phyloP scores from a whole-genome alignment of 2,797 vertebrate genomes.

The Diplodus sargus region DNA sequence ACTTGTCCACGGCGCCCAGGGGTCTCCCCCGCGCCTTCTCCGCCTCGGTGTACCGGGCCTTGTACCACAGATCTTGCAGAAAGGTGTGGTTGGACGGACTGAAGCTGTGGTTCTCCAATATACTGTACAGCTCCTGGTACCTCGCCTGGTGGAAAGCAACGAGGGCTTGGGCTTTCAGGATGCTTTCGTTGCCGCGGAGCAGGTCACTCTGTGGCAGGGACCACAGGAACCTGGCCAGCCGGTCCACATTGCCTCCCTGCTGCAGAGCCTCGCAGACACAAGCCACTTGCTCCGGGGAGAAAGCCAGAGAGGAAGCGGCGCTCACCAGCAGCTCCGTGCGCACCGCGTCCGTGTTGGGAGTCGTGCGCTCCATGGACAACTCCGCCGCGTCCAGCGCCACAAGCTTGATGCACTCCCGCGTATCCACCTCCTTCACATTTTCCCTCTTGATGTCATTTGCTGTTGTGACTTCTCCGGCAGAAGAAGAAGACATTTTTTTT shows the following conservation, averaged over 20 bases:
- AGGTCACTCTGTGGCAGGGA: constrained; percentile 97
- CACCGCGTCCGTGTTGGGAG: constrained; percentile 87
- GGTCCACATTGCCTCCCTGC: constrained; percentile 98
- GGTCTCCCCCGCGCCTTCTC: constrained; percentile 97
- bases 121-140: constrained; percentile 97
- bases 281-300: constrained; percentile 98
- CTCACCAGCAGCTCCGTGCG: constrained; percentile 91
- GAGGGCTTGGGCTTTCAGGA: constrained; percentile 97
- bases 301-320: constrained; percentile 92
- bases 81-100: constrained; percentile 94
- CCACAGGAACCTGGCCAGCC: constrained; percentile 97
- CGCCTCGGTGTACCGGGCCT: constrained; percentile 97
- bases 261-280: constrained; percentile 98
- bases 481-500: constrained; percentile 96
- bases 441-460: constrained; percentile 96
- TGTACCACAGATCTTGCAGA: constrained; percentile 99
- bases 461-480: constrained; percentile 88
- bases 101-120: constrained; percentile 98
- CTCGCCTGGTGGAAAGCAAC: constrained; percentile 98
- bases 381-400: constrained; percentile 89
- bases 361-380: constrained; percentile 90
- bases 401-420: constrained; percentile 89
- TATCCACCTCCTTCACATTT: constrained; percentile 91
- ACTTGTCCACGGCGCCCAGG: constrained; percentile 99
- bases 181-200: constrained; percentile 98